Evolutionary conservation across 1,140 invertebrate genomes (phyloP), one percentile per base, ranked within the genome.

Genomic region (Dreissena rostriformis): DNA sequence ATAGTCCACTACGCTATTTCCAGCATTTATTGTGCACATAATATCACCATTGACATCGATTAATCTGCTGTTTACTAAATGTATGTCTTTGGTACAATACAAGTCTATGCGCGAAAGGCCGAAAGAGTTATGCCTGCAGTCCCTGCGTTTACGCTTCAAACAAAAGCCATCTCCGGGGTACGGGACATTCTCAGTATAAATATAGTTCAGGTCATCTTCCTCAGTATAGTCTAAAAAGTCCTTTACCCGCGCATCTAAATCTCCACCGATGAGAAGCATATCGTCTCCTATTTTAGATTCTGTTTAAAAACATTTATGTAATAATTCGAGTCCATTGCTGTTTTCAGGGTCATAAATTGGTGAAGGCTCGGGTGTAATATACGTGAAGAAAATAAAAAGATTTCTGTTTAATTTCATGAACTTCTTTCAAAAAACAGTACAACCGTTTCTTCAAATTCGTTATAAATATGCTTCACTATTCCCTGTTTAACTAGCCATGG

Each of bases 241-340:
- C 24, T 72, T 72, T 22, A 72, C 70, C 70, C 70, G 51, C n/a
- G 70, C 29, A 52, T 72, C 51, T n/a, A n/a, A n/a, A n/a, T 72
- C 70, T 14, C 70, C 70, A 51, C 49, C 29, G n/a, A n/a, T n/a
- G n/a, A n/a, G n/a, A 49, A 72, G 2, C 17, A 52, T n/a, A 24
- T 51, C 53, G 26, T 72, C 49, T 22, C 53, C 28, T 22, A 51
- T 52, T 51, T 28, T 1, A 72, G 39, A 39, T 39, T 39, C 39
- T 39, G 8, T n/a, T 39, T 39, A 39, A 2, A 39, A 2, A 39
- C 8, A n/a, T 72, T 52, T n/a, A 29, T 22, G n/a, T 10, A 72
- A 24, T 28, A 15, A 22, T 11, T 72, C 70, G 26, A 72, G 49
- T n/a, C 70, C 70, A 17, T 72, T 72, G 39, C 51, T 72, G 24